Evolutionary conservation across 2,113 vertebrate species (phyloP).

Genomic region (Corythoichthys haematopterus): DNA sequence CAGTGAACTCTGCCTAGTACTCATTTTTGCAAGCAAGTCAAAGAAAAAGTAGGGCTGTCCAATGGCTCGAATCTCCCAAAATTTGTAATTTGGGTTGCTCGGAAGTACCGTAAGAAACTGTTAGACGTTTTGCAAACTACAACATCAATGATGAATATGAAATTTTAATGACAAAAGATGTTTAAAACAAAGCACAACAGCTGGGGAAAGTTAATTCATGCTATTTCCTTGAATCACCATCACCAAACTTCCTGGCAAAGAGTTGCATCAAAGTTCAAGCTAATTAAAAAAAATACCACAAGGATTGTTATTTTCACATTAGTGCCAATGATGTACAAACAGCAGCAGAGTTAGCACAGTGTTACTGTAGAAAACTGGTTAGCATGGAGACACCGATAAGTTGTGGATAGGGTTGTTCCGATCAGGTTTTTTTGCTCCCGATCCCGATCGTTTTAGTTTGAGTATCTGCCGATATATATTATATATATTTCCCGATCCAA

Average conservation of each 20-base stretch:
- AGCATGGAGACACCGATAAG: slow-evolving; percentile 8
- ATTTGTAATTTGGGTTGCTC: neutral
- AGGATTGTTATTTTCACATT: slow-evolving; percentile 4
- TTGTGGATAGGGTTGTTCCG: neutral
- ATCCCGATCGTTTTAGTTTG: no score
- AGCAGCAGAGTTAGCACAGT: slow-evolving; percentile 15
- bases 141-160: neutral
- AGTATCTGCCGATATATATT: no score
- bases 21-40: neutral
- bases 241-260: neutral
- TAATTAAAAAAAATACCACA: slow-evolving; percentile 1
- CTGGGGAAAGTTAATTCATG: neutral
- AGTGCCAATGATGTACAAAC: slow-evolving; percentile 7
- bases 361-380: slow-evolving; percentile 21
- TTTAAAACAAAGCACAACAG: neutral
- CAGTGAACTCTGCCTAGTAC: neutral
- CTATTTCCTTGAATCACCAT: slow-evolving; percentile 3
- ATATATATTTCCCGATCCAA: no score
- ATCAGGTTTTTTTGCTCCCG: no score
- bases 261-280: neutral
- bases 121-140: neutral
- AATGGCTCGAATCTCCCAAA: no score
- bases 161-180: neutral
- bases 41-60: no score
- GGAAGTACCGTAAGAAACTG: neutral